Base-by-base conservation (phyloP, 2,797 vertebrate species). In the Bryconaethiops microstoma region DNA sequence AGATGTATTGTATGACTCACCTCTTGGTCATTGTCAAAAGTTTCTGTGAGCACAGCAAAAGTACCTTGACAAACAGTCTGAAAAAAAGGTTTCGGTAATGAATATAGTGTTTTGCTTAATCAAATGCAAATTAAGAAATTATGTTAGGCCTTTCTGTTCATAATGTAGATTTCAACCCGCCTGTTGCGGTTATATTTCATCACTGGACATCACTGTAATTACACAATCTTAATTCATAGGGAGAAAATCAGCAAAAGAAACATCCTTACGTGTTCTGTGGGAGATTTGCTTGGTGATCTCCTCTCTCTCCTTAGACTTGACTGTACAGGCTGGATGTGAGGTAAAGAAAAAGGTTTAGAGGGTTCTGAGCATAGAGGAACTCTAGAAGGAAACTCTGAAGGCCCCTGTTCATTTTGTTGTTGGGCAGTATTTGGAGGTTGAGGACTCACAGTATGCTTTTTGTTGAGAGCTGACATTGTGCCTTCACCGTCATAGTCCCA, bases 21-120 rank as follows among this genome's bases (percentile, higher is more conserved):
- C 94, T 95, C 94, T 82, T 95, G 89, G 82, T 95, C 94, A 82
- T 85, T 80, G 59, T 84, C 90, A 80, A 88, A 84, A 70, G 71
- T 79, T 59, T 76, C 88, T 77, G 87, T 85, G 85, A 64, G 5
- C 12, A 84, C 76, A 67, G 88, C 17, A 35, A 88, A 89, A 82
- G 85, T 67, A 74, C 71, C 76, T 13, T 64, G 68, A 60, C 40
- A 67, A 80, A 87, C 82, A 82, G 74, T 84, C 94, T 95, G 86
- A 85, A 83, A 88, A 83, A 82, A 83, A 87, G 10, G 42, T 42
- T 42, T 42, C 42, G 7, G 45, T 39, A 0, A 1, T 14, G 42
- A 63, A 54, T 7, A 77, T 55, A 69, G 52, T 17, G 7, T 59
- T 1, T 23, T 21, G 10, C 9, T 50, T 50, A 12, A 0, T 50